Conservation (phyloP, 2,797 vertebrate genomes). For the Arctocebus calabarensis region DNA sequence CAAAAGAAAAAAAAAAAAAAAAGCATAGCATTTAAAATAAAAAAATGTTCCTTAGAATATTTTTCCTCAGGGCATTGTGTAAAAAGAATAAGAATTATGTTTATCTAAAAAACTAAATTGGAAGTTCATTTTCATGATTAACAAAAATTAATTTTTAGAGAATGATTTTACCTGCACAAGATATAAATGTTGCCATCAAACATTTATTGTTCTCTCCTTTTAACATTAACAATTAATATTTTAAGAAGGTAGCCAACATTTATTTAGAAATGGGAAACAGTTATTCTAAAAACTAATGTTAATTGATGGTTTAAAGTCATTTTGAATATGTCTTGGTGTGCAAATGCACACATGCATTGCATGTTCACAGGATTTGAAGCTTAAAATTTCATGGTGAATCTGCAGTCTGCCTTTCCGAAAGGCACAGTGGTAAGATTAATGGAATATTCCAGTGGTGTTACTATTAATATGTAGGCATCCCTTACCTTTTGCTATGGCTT, state of each 20-base stretch:
- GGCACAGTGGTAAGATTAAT: not conserved
- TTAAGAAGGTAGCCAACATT: not conserved
- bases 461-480: not conserved
- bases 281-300: slow-evolving; percentile 30
- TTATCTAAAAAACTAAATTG: not conserved
- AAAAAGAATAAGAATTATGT: not conserved
- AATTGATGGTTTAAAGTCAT: not conserved
- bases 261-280: not conserved
- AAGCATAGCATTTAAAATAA: too few species aligned
- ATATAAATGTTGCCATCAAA: not conserved
- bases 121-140: not conserved
- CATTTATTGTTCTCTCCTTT: slow-evolving; percentile 33
- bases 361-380: not conserved
- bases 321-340: not conserved
- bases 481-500: not conserved
- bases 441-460: not conserved
- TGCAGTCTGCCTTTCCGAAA: not conserved
- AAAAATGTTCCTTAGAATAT: not conserved
- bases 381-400: not conserved
- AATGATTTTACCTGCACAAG: not conserved
- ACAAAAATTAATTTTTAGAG: slow-evolving; percentile 33
- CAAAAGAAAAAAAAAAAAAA: too few species aligned
- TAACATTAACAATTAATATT: not conserved
- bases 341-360: not conserved
- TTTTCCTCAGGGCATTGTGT: not conserved